Evolutionary conservation across 2,113 vertebrate species (phyloP), one percentile per base, ranked within the genome.

Genomic region (Bolborhynchus lineola): DNA sequence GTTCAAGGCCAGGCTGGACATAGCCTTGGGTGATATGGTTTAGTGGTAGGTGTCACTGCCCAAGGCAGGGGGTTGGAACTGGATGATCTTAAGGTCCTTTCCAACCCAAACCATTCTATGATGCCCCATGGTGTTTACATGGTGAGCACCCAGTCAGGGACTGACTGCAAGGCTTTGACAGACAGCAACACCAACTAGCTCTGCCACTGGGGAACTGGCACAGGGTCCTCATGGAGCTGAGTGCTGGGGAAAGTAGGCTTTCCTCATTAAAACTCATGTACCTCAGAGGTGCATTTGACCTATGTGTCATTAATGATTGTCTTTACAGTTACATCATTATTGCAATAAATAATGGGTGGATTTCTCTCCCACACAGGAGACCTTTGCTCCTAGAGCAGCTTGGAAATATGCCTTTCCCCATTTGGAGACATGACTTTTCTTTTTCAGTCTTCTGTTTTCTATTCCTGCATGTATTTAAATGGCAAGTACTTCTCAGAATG

Each of bases 201-300:
- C 69, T 47, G 44, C 24, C 55, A 8, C 33, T 10, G n/a, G 55
- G 23, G 19, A 75, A 18, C 3, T 6, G 13, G 11, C 19, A 10
- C 6, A n/a, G 23, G 15, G 10, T 53, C 28, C 24, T 44, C 37
- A 41, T 4, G 7, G 52, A 80, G 10, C 11, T 0, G 0, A 63
- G 33, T 4, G 1, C 9, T 83, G 41, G 8, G n/a, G 12, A 63
- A 64, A 63, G 35, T 2, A 59, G 25, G 12, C 31, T 82, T 63
- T 13, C 13, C 23, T 79, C 42, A 20, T 19, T 84, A 91, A 55
- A 74, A 84, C 14, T 47, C 39, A 55, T 12, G 10, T 10, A 21
- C 28, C 15, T 69, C 1, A 0, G 37, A 62, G 19, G 16, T 42
- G 11, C 24, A 7, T 74, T 91, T 81, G 25, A 35, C 50, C 13